Conservation (phyloP, 2,797 vertebrate species). For the Anguilla megastoma region DNA sequence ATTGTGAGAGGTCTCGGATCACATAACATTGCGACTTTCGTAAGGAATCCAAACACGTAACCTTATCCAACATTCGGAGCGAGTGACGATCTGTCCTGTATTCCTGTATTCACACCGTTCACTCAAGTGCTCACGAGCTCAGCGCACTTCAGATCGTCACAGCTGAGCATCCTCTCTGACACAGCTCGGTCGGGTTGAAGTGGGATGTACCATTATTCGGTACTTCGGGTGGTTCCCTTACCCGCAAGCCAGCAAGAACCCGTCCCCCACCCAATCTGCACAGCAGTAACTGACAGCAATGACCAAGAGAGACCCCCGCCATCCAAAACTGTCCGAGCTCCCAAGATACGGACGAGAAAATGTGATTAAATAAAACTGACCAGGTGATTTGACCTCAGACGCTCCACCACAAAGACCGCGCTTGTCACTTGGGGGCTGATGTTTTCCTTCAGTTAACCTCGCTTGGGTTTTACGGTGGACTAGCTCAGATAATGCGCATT, state of each 20-base stretch:
- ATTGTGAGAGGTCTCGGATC: not conserved
- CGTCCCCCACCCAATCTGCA: not conserved
- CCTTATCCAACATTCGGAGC: not conserved
- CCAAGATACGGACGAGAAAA: not conserved
- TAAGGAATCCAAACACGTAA: not conserved
- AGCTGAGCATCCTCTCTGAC: slow-evolving; percentile 7
- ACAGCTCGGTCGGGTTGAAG: not conserved
- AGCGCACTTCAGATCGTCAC: not conserved
- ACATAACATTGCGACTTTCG: not conserved
- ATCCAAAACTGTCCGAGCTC: not conserved
- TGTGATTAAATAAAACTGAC: not conserved
- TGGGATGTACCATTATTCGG: slow-evolving; percentile 29
- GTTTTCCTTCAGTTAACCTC: not conserved
- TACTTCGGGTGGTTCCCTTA: slow-evolving; percentile 2
- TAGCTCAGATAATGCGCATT: not conserved
- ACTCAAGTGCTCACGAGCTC: not conserved
- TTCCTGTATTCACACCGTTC: not conserved
- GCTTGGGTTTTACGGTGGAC: not conserved
- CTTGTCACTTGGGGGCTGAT: not conserved
- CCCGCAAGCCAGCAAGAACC: not conserved
- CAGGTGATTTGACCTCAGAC: not conserved
- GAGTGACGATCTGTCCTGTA: not conserved
- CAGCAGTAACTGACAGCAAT: not conserved
- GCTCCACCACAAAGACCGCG: not conserved
- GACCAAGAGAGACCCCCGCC: not conserved